Evolutionary conservation across 2,797 vertebrate species (phyloP), one percentile per base, ranked within the genome.

Genomic region (Parotocinclus haroldoi): DNA sequence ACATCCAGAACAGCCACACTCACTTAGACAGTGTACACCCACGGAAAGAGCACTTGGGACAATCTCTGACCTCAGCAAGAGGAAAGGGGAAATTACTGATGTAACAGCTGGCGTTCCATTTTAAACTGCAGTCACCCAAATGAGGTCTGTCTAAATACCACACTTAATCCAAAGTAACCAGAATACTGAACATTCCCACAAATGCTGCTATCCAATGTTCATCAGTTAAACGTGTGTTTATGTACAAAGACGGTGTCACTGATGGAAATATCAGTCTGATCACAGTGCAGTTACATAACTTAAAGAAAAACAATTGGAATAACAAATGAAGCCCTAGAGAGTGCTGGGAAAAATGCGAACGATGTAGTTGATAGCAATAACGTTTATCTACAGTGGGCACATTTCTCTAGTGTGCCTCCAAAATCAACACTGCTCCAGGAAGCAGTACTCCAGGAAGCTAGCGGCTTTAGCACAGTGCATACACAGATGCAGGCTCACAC

Each of bases 391-490:
- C 52, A 0, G 42, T 69, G 67, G 80, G 60, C 69, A 71, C 73
- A 71, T 64, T 48, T 50, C 78, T 84, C 82, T 82, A 62, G 54
- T 76, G 36, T 9, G 50, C 65, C 55, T 81, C 85, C 87, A 86
- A 86, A 77, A 74, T 81, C 78, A 88, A 83, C 80, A 82, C 16
- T 7, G 7, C n/a, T n/a, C n/a, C n/a, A n/a, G n/a, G n/a, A n/a
- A n/a, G n/a, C 38, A n/a, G 38, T 49, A 49, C 63, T 67, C 51
- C 42, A 46, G 77, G 72, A 75, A 76, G 11, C 19, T 56, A 71
- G 16, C 10, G 11, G 14, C n/a, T 16, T 16, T 16, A 16, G 9
- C 14, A 16, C 10, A 61, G 13, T 50, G 62, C 58, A 64, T 46
- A 61, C 37, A 61, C 67, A 64, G 57, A 58, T 36, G 54, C 50